Conservation (phyloP, 2,888 invertebrate genomes). For the Trissolcus brochymenae region DNA sequence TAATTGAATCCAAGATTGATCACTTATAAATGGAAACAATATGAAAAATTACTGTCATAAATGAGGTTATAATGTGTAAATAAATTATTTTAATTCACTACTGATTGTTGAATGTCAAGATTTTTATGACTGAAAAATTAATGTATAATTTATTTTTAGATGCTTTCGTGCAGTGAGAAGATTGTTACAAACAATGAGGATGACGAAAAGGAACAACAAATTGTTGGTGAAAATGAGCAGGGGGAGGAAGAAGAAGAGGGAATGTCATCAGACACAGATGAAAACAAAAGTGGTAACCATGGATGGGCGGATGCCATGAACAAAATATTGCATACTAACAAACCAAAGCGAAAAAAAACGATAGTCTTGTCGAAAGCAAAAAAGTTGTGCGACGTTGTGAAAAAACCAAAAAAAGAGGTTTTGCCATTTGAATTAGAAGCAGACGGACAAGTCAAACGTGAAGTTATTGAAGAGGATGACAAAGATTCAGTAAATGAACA, state of each 20-base stretch:
- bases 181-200: not conserved
- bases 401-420: conserved; percentile 77
- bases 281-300: conserved; percentile 76
- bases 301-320: conserved; percentile 91
- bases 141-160: not conserved
- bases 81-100: too few species aligned
- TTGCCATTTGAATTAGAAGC: conserved; percentile 82
- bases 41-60: too few species aligned
- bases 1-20: too few species aligned
- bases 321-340: conserved; percentile 85
- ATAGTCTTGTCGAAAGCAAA: conserved; percentile 88
- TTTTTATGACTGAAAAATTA: not conserved
- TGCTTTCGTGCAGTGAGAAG: not conserved
- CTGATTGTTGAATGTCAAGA: too few species aligned
- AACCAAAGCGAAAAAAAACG: conserved; percentile 85
- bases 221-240: not conserved
- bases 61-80: too few species aligned
- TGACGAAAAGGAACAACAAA: not conserved
- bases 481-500: not conserved
- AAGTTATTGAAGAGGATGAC: conserved; percentile 69
- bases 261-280: conserved; percentile 3
- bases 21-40: too few species aligned
- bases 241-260: not conserved
- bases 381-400: conserved; percentile 80
- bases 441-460: conserved; percentile 75